Evolutionary conservation across 2,888 invertebrate species (phyloP).

Genomic region (Salticus scenicus): DNA sequence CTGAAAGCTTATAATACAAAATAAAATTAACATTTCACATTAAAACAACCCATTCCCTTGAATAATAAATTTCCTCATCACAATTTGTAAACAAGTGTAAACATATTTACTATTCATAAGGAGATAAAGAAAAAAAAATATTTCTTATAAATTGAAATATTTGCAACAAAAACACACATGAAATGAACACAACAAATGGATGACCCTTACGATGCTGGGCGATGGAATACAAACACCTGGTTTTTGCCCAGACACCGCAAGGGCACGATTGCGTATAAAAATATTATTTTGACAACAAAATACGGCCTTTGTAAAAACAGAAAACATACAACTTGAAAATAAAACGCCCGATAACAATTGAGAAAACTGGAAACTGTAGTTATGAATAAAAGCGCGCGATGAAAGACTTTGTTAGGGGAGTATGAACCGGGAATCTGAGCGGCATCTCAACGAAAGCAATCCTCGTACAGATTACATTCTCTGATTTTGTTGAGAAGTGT

Average conservation of each 20-base stretch:
- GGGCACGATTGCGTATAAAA: constrained; percentile 58
- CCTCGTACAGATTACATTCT: not conserved
- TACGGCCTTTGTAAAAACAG: constrained; percentile 68
- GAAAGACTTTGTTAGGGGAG: constrained; percentile 61
- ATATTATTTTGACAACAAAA: constrained; percentile 66
- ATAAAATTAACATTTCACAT: not conserved
- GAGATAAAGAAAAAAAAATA: constrained; percentile 47
- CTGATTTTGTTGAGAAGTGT: not conserved
- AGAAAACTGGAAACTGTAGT: constrained; percentile 63
- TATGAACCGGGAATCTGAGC: constrained; percentile 55
- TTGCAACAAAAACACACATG: constrained; percentile 60
- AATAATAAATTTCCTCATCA: not conserved
- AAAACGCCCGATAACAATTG: constrained; percentile 62
- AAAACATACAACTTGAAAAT: constrained; percentile 68
- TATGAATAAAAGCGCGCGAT: constrained; percentile 48
- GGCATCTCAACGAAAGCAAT: not conserved
- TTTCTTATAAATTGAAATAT: constrained; percentile 45
- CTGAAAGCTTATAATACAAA: not conserved
- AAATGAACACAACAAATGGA: constrained; percentile 65
- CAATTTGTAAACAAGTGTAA: constrained; percentile 3
- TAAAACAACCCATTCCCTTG: not conserved
- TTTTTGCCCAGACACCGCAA: constrained; percentile 51
- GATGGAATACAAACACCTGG: constrained; percentile 69
- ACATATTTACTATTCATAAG: constrained; percentile 6
- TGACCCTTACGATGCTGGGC: constrained; percentile 32